These are phyloP conservation scores for Empidonax alnorum DNA, from an alignment of 2,113 vertebrate genomes.

Conservation along the genomic window DNA sequence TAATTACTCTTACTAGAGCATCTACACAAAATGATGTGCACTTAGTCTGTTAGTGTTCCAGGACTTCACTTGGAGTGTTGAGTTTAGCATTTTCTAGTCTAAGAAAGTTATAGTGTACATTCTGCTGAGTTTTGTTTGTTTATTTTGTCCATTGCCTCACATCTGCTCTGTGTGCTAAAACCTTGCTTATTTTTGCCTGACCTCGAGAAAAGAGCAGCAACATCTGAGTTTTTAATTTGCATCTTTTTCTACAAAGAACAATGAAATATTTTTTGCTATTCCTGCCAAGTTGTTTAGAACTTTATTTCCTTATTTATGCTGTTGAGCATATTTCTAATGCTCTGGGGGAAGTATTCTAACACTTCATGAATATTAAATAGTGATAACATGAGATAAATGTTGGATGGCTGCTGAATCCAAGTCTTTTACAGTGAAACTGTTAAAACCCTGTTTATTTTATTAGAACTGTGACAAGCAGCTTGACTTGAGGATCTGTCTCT, in stretches of 20 bases:
- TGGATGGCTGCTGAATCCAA: neutral
- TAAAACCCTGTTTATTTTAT: neutral
- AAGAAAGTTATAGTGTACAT: neutral
- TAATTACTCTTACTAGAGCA: neutral
- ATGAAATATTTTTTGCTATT: neutral
- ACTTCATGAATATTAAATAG: neutral
- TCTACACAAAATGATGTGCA: neutral
- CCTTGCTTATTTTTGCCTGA: neutral
- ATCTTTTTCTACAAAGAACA: neutral
- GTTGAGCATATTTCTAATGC: neutral
- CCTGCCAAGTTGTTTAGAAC: neutral
- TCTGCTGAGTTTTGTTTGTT: neutral
- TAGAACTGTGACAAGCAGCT: neutral
- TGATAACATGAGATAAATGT: neutral
- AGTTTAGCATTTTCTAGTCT: neutral
- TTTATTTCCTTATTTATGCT: neutral
- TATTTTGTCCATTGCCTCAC: neutral
- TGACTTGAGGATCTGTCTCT: neutral
- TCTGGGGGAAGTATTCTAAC: neutral
- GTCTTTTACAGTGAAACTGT: neutral
- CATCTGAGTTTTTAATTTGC: neutral
- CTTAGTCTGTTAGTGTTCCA: neutral
- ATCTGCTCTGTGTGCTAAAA: neutral
- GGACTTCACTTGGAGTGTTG: neutral
- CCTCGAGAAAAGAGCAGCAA: neutral